Evolutionary conservation across 2,888 invertebrate species (phyloP), one percentile per base, ranked within the genome.

Genomic region (Linhomoeus sp.): DNA sequence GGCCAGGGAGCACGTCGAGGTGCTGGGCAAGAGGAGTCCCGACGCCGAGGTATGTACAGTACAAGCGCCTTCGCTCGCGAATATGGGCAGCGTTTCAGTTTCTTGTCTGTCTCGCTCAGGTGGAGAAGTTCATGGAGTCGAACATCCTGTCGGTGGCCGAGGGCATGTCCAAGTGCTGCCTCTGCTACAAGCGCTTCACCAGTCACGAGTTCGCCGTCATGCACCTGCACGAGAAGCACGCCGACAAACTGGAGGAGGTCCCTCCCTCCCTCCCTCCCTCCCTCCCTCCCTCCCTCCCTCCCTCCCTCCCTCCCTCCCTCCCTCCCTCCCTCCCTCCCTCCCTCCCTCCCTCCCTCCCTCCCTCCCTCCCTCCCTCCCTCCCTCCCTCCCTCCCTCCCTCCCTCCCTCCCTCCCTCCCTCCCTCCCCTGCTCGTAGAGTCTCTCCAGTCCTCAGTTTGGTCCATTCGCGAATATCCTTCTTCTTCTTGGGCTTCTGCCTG

Each of bases 361-460:
- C n/a, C n/a, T n/a, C n/a, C n/a, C n/a, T n/a, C n/a, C n/a, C n/a
- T n/a, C n/a, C n/a, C n/a, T n/a, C n/a, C n/a, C n/a, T n/a, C n/a
- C n/a, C n/a, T n/a, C n/a, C n/a, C n/a, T n/a, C 17, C 22, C 17
- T 7, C 5, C 15, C 41, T 3, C 9, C 3, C 20, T 41, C 5
- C n/a, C 3, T 7, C 37, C 17, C 3, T 5, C 7, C 19, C 5
- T 20, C 3, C 24, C 3, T 5, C 35, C 22, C 47, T 80, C 81
- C 74, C 86, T 85, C 86, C 86, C 87, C 61, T 87, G 81, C 51
- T 86, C 84, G 51, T 77, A 72, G 48, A 86, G 73, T 64, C 83
- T 73, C 70, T 97, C 92, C 71, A 97, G 72, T 66, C 97, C 94
- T 1, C 84, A 90, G 66, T n/a, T 97, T 94, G 3, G 72, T 78